A percentile compares a stretch with the other conserved stretches of the same genome.
These are phyloP conservation scores for Syritta pipiens DNA, from an alignment of 2,888 invertebrate species.

Conservation along the genomic window DNA sequence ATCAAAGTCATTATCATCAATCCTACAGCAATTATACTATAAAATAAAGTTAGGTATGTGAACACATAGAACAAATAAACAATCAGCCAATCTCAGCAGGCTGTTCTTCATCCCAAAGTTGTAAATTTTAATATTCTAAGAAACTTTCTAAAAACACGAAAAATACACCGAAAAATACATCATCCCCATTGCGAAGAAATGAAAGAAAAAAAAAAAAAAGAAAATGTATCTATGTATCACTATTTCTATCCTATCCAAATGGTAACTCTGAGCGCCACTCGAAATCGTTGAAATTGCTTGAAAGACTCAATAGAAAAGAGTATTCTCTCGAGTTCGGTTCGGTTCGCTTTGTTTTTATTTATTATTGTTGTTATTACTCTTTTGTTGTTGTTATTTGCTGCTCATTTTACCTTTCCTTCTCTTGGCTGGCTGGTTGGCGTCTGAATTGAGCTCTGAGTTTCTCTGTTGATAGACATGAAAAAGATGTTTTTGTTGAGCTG, in stretches of 20 bases:
- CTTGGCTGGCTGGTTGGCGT: conserved; percentile 40
- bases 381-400: conserved; percentile 46
- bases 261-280: conserved; percentile 64
- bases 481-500: conserved; percentile 65
- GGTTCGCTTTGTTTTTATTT: conserved; percentile 62
- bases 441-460: conserved; percentile 45
- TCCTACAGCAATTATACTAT: too few relatives aligned
- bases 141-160: conserved; percentile 26
- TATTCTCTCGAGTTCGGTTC: conserved; percentile 51
- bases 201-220: conserved; percentile 3
- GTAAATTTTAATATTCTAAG: conserved; percentile 34
- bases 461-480: conserved; percentile 63
- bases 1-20: too few relatives aligned
- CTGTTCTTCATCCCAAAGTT: conserved; percentile 25
- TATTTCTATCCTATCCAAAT: conserved; percentile 40
- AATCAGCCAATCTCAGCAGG: conserved; percentile 29
- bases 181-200: conserved; percentile 10
- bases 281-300: conserved; percentile 2
- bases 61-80: conserved; percentile 27
- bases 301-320: conserved; percentile 53
- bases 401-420: conserved; percentile 50
- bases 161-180: conserved; percentile 13
- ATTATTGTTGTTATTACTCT: conserved; percentile 59
- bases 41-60: not conserved
- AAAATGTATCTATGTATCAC: conserved; percentile 7